A percentile compares a stretch with the other conserved stretches of the same genome.
Evolutionary conservation across 2,888 invertebrate species (phyloP).

Genomic region (Steinernema hermaphroditum): DNA sequence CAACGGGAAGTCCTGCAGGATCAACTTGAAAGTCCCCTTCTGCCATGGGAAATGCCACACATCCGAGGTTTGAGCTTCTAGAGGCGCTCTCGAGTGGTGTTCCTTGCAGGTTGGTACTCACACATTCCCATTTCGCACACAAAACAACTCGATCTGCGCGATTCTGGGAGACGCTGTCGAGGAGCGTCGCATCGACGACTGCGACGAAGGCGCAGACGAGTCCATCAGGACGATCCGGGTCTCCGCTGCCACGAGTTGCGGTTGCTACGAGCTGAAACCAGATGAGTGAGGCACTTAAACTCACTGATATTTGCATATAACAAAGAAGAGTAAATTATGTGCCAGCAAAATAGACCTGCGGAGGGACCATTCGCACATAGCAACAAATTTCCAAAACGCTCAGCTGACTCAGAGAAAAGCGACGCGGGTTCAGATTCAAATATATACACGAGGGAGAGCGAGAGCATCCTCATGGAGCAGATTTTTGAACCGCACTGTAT

Average conservation of each 20-base stretch:
- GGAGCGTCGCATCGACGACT: constrained; percentile 8
- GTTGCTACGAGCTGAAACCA: constrained; percentile 9
- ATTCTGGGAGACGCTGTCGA: constrained; percentile 10
- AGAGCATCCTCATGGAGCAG: no score
- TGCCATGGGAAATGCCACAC: constrained; percentile 19
- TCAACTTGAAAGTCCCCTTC: constrained; percentile 25
- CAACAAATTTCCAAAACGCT: no score
- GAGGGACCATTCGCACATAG: no score
- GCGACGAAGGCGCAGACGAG: constrained; percentile 14
- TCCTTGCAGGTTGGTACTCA: constrained; percentile 6
- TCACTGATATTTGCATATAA: not conserved
- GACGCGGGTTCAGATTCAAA: no score
- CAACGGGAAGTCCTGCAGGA: constrained; percentile 20
- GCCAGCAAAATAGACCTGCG: no score
- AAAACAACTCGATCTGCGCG: constrained; percentile 23
- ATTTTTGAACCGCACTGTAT: no score
- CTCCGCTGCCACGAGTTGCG: constrained; percentile 1
- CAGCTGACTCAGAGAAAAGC: no score
- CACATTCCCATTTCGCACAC: constrained; percentile 15
- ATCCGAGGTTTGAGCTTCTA: not conserved
- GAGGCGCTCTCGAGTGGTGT: not conserved
- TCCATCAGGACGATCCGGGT: constrained; percentile 5
- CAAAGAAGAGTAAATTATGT: no score
- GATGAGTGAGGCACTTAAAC: not conserved
- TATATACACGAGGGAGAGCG: no score